Evolutionary conservation across 2,113 vertebrate genomes (phyloP).

Genomic region (Dasyornis broadbenti): DNA sequence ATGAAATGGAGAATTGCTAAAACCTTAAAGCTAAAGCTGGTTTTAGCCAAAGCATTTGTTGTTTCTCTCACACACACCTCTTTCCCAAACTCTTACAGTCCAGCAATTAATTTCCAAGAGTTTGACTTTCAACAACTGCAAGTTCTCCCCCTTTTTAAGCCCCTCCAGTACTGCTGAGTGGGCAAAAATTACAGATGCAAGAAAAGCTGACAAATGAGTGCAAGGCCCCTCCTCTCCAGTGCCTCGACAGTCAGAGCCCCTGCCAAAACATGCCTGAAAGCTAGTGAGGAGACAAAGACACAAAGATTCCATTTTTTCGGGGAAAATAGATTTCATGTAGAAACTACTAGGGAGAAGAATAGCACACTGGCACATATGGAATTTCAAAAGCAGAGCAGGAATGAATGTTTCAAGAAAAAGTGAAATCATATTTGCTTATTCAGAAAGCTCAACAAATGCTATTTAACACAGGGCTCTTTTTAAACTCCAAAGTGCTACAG

Average conservation of each 20-base stretch:
- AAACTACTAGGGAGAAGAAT: constrained; percentile 54
- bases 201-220: constrained; percentile 72
- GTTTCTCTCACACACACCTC: background rate
- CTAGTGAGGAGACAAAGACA: constrained; percentile 85
- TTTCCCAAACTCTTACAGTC: constrained; percentile 21
- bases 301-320: constrained; percentile 77
- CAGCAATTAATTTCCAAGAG: constrained; percentile 18
- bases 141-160: constrained; percentile 61
- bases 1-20: constrained; percentile 2
- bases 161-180: constrained; percentile 76
- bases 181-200: constrained; percentile 79
- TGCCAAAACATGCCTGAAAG: constrained; percentile 84
- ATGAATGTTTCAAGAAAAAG: constrained; percentile 20
- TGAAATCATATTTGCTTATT: constrained; percentile 36
- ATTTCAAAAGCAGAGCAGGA: constrained; percentile 15
- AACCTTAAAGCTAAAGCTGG: background rate
- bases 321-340: constrained; percentile 64
- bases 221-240: constrained; percentile 62
- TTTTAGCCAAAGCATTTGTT: background rate
- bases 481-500: background rate
- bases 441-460: constrained; percentile 31
- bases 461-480: constrained; percentile 16
- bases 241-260: constrained; percentile 69
- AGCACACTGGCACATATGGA: background rate
- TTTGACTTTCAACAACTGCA: constrained; percentile 57